Conservation (phyloP, 2,113 vertebrate genomes). For the Polypterus bichir region DNA sequence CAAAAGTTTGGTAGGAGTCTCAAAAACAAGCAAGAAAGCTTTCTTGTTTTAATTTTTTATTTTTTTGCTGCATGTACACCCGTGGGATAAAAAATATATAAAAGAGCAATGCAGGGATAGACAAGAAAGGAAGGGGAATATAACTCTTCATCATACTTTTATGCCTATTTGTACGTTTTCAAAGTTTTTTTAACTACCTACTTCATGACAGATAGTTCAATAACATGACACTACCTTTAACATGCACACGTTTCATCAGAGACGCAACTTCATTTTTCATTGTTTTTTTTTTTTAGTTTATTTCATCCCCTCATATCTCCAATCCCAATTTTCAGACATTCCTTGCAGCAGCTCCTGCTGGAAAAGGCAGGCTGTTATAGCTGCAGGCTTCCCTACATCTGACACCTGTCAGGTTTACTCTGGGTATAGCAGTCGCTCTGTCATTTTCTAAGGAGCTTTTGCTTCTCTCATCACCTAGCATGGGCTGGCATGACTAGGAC, state of each 20-base stretch:
- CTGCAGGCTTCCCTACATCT: conserved; percentile 65
- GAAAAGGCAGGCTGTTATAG: conserved; percentile 53
- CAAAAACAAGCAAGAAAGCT: too few relatives aligned
- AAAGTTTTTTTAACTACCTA: conserved; percentile 25
- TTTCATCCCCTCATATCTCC: conserved; percentile 48
- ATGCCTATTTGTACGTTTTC: conserved; percentile 23
- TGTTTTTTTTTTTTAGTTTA: conserved; percentile 55
- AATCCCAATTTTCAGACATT: conserved; percentile 54
- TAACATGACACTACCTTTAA: conserved; percentile 32
- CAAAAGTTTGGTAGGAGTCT: too few relatives aligned
- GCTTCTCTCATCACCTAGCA: conserved; percentile 43
- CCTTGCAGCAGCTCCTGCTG: conserved; percentile 41
- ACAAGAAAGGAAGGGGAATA: too few relatives aligned
- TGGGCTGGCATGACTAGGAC: conserved; percentile 1
- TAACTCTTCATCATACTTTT: conserved; percentile 16
- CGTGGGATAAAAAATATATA: too few relatives aligned
- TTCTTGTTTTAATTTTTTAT: too few relatives aligned
- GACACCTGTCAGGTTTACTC: conserved; percentile 63
- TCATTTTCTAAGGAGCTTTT: conserved; percentile 59
- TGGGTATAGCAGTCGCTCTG: conserved; percentile 53
- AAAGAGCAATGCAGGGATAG: too few relatives aligned
- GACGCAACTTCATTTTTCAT: conserved; percentile 46
- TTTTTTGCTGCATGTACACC: too few relatives aligned
- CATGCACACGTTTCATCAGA: conserved; percentile 38
- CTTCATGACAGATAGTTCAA: conserved; percentile 32